Percentiles rank a stretch among this genome's conserved stretches.
Evolutionary conservation across 1,140 invertebrate species (phyloP).

Genomic region (Atopsyche davidsoni): DNA sequence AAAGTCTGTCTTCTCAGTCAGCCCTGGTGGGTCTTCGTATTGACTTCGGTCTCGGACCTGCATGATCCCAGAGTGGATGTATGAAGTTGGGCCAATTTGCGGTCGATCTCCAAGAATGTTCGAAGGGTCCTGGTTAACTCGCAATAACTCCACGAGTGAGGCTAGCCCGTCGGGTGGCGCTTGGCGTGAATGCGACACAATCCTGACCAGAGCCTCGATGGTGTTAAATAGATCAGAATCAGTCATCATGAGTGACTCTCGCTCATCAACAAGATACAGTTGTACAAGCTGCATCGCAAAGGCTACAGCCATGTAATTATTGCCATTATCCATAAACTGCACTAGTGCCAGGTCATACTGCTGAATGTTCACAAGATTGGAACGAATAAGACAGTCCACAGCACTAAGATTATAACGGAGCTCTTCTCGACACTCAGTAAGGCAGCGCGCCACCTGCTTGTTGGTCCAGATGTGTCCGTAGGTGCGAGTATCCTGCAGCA

Average conservation of each 20-base stretch:
- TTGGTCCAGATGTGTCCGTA: constrained; percentile 87
- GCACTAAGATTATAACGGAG: constrained; percentile 86
- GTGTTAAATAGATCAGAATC: constrained; percentile 83
- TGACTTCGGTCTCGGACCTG: constrained; percentile 55
- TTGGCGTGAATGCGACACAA: constrained; percentile 65
- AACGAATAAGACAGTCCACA: constrained; percentile 79
- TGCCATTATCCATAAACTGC: constrained; percentile 80
- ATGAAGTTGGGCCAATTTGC: constrained; percentile 69
- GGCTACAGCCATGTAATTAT: constrained; percentile 73
- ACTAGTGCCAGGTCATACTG: constrained; percentile 83
- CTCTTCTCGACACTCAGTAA: constrained; percentile 82
- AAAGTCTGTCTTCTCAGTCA: constrained; percentile 93
- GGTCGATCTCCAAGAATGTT: constrained; percentile 63
- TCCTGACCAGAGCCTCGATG: constrained; percentile 71
- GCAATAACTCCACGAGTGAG: constrained; percentile 67
- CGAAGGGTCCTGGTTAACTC: constrained; percentile 63
- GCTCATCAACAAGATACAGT: constrained; percentile 81
- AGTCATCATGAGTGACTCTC: constrained; percentile 66
- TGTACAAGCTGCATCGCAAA: constrained; percentile 91
- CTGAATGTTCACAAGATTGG: constrained; percentile 57
- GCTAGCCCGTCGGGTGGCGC: constrained; percentile 73
- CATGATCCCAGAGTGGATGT: constrained; percentile 88
- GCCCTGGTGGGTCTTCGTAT: constrained; percentile 84
- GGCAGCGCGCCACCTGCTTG: constrained; percentile 78
- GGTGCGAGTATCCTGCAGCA: constrained; percentile 77